Percentiles rank a stretch among this genome's conserved stretches.
Evolutionary conservation across 2,888 invertebrate genomes (phyloP).

Genomic region (Ophion ellenae): DNA sequence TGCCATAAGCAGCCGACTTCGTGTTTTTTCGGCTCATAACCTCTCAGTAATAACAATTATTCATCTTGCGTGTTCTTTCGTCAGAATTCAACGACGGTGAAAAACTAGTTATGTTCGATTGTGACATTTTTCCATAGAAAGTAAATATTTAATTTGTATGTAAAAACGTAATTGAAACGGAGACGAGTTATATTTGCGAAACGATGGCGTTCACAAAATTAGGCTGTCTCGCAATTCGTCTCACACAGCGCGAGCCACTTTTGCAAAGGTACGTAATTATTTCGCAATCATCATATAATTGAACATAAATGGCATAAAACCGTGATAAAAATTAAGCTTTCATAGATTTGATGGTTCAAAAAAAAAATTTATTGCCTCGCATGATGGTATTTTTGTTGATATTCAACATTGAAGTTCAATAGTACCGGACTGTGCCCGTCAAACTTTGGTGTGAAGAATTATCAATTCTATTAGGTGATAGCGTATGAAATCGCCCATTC

Average conservation of each 20-base stretch:
- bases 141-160: background rate
- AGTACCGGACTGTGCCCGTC: no score
- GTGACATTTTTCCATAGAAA: background rate
- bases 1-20: background rate
- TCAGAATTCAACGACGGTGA: background rate
- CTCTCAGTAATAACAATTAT: background rate
- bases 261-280: constrained; percentile 40
- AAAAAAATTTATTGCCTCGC: no score
- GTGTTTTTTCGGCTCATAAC: constrained; percentile 13
- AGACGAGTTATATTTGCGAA: background rate
- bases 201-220: constrained; percentile 50
- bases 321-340: background rate
- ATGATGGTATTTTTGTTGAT: no score
- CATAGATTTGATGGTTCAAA: background rate
- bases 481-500: no score
- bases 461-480: no score
- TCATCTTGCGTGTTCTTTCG: background rate
- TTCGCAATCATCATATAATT: background rate
- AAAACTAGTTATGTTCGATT: background rate
- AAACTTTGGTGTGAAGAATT: no score
- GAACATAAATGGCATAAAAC: background rate
- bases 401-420: no score
- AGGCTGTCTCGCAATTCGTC: constrained; percentile 23
- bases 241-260: constrained; percentile 26
- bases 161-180: background rate